These are phyloP conservation scores for Danio albolineatus DNA, from an alignment of 2,797 vertebrate species.

Conservation along the genomic window DNA sequence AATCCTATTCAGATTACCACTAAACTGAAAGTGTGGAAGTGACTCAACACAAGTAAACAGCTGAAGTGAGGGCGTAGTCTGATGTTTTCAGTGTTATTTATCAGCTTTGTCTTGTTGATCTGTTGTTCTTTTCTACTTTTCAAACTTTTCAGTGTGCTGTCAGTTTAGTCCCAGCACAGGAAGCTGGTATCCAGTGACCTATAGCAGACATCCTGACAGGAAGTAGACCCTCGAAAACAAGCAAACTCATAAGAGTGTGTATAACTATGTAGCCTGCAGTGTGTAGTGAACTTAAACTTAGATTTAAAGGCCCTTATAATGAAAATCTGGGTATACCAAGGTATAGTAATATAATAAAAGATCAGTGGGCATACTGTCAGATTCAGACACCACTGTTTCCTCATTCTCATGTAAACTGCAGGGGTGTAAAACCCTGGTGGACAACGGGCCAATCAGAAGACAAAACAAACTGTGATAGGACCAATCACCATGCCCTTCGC, in stretches of 20 bases:
- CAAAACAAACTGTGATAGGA: too few relatives aligned
- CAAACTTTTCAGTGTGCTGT: constrained; percentile 77
- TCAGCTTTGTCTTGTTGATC: constrained; percentile 26
- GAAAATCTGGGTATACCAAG: too few relatives aligned
- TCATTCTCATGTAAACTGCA: too few relatives aligned
- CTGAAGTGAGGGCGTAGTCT: neutral
- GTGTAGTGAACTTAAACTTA: neutral
- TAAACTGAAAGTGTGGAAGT: neutral
- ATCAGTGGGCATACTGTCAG: too few relatives aligned
- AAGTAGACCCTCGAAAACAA: constrained; percentile 66
- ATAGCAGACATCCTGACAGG: constrained; percentile 75
- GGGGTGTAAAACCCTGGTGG: too few relatives aligned
- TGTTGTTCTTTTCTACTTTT: constrained; percentile 75
- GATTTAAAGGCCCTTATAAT: too few relatives aligned
- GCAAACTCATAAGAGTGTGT: constrained; percentile 6
- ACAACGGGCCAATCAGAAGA: too few relatives aligned
- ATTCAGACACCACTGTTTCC: too few relatives aligned
- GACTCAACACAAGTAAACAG: neutral
- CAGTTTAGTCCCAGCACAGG: constrained; percentile 83
- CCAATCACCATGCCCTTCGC: too few relatives aligned
- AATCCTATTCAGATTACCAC: neutral
- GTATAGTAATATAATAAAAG: too few relatives aligned
- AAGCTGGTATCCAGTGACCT: constrained; percentile 75
- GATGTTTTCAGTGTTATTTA: constrained; percentile 10
- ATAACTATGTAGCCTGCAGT: neutral